A percentile compares a stretch with the other conserved stretches of the same genome.
Conservation (phyloP, 2,797 vertebrate species). For the Melopsittacus undulatus region DNA sequence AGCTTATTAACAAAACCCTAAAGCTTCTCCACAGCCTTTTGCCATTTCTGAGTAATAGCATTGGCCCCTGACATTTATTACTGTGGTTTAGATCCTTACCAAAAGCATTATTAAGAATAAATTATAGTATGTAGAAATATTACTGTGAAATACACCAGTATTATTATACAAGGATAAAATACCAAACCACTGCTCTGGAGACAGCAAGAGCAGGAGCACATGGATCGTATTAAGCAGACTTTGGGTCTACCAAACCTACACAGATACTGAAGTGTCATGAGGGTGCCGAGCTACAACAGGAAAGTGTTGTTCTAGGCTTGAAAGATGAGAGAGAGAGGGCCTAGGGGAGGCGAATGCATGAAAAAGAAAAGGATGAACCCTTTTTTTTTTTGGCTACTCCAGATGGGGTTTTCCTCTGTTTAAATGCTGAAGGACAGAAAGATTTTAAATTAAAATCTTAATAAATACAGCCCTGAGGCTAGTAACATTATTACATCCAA, state of each 20-base stretch:
- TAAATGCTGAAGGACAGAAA: slow-evolving; percentile 74
- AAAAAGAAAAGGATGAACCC: slow-evolving; percentile 52
- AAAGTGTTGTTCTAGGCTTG: slow-evolving; percentile 1
- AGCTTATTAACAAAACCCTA: not conserved
- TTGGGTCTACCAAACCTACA: not conserved
- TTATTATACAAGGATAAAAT: not conserved
- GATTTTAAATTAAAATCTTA: slow-evolving; percentile 80
- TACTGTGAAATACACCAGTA: not conserved
- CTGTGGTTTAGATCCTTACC: not conserved
- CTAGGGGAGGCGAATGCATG: slow-evolving; percentile 13
- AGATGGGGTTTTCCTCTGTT: slow-evolving; percentile 72
- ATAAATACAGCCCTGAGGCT: slow-evolving; percentile 79
- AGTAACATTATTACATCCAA: slow-evolving; percentile 79
- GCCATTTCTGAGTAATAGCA: not conserved
- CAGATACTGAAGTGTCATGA: not conserved
- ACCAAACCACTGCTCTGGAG: not conserved
- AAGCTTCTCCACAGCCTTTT: not conserved
- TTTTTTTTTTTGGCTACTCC: slow-evolving; percentile 60
- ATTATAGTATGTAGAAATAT: not conserved
- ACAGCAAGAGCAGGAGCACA: not conserved
- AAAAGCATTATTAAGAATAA: not conserved
- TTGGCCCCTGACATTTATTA: not conserved
- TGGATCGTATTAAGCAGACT: not conserved
- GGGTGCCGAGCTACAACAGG: not conserved
- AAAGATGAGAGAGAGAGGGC: slow-evolving; percentile 52